A percentile compares a stretch with the other conserved stretches of the same genome.
phyloP scores from a whole-genome alignment of 2,888 invertebrate genomes.

The Idaea dimidiata region DNA sequence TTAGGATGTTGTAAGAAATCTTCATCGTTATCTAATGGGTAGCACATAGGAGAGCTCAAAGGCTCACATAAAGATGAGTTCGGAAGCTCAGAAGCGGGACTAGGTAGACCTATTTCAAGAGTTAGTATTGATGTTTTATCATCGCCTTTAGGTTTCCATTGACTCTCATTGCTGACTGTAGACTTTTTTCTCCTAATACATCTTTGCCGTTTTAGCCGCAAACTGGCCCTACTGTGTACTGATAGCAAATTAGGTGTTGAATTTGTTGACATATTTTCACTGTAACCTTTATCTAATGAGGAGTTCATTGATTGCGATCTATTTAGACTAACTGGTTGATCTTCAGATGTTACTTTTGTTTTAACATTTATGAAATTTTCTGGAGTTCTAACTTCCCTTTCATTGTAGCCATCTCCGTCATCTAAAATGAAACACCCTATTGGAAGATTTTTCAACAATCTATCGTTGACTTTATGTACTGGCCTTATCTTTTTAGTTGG shows the following conservation, averaged over 20 bases:
- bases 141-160: slow-evolving; percentile 46
- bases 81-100: slow-evolving; percentile 61
- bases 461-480: slow-evolving; percentile 59
- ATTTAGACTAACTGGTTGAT: slow-evolving; percentile 36
- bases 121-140: slow-evolving; percentile 60
- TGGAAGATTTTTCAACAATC: slow-evolving; percentile 66
- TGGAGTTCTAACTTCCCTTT: slow-evolving; percentile 75
- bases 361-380: slow-evolving; percentile 46
- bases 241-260: slow-evolving; percentile 66
- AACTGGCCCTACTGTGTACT: slow-evolving; percentile 46
- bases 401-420: slow-evolving; percentile 72
- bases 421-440: slow-evolving; percentile 73
- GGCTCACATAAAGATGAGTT: slow-evolving; percentile 61
- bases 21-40: slow-evolving; percentile 38
- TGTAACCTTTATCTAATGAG: slow-evolving; percentile 43
- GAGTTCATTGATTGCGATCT: slow-evolving; percentile 68
- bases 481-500: slow-evolving; percentile 60
- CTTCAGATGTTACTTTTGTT: slow-evolving; percentile 29
- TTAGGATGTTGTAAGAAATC: slow-evolving; percentile 34
- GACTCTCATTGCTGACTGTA: slow-evolving; percentile 65
- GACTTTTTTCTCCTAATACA: slow-evolving; percentile 80
- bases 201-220: slow-evolving; percentile 77
- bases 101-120: slow-evolving; percentile 70
- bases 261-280: slow-evolving; percentile 52
- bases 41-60: slow-evolving; percentile 48